A percentile compares a stretch with the other conserved stretches of the same genome.
These are phyloP conservation scores for Tiliacea aurago DNA, from an alignment of 2,888 invertebrate genomes.

Conservation along the genomic window DNA sequence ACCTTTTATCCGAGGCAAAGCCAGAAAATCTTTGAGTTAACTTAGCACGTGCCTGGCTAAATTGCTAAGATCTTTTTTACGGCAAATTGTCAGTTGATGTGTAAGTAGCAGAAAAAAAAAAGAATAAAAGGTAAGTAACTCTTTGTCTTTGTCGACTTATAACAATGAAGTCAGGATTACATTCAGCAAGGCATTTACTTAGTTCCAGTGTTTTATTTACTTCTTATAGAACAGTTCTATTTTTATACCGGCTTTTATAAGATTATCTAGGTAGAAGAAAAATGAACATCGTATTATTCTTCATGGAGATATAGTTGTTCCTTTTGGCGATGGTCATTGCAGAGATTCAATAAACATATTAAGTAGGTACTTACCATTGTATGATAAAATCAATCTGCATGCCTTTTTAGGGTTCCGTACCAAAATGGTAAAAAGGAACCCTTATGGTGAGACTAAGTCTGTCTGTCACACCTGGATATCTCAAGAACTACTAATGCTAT, in stretches of 20 bases:
- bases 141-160: constrained; percentile 1
- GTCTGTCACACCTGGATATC: no score
- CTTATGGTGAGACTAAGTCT: no score
- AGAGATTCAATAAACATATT: no score
- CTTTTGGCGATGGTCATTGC: no score
- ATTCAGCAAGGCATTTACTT: neutral
- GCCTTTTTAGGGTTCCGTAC: no score
- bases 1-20: constrained; percentile 5
- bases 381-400: no score
- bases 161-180: constrained; percentile 2
- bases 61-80: neutral
- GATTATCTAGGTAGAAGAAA: no score
- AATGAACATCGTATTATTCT: no score
- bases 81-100: neutral
- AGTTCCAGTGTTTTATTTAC: neutral
- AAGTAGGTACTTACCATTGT: no score
- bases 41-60: neutral
- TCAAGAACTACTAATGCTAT: no score
- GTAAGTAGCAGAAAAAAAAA: neutral
- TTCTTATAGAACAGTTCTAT: neutral
- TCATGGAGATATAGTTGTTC: no score
- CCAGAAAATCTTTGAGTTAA: neutral
- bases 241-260: neutral
- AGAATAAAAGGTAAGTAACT: neutral
- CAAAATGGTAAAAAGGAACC: no score